A percentile compares a stretch with the other conserved stretches of the same genome.
These are phyloP conservation scores for Mastomys coucha DNA, from an alignment of 2,113 vertebrate species.

Conservation along the genomic window DNA sequence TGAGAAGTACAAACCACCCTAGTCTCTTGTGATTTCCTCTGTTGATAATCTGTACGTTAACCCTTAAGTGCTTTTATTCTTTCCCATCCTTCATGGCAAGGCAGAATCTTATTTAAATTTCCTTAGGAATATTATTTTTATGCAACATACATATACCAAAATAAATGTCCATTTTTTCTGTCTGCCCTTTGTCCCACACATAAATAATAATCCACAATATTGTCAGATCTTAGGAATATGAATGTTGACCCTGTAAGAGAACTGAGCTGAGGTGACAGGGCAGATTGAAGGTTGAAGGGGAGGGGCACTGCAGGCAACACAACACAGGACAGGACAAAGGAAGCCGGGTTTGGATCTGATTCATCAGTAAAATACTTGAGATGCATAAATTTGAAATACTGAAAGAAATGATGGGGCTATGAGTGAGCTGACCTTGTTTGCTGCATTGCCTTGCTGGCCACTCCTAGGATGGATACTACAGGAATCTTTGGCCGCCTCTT, in stretches of 20 bases:
- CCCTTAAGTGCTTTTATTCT: not conserved
- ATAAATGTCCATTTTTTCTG: not conserved
- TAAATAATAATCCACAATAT: not conserved
- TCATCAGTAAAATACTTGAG: not conserved
- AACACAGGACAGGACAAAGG: not conserved
- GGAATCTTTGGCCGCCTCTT: not conserved
- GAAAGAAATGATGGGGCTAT: rapidly evolving
- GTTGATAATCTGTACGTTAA: not conserved
- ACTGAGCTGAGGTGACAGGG: not conserved
- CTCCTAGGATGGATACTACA: not conserved
- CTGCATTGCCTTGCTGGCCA: not conserved
- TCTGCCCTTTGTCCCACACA: rapidly evolving
- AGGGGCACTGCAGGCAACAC: not conserved
- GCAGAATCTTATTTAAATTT: not conserved
- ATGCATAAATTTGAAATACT: not conserved
- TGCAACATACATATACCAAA: too few species aligned
- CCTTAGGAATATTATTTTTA: not conserved
- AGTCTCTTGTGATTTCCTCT: not conserved
- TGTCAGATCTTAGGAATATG: not conserved
- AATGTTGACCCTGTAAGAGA: not conserved
- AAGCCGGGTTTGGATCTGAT: not conserved
- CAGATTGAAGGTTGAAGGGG: rapidly evolving
- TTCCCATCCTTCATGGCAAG: too few species aligned
- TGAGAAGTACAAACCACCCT: not conserved
- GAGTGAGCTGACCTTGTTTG: not conserved